Evolutionary conservation across 2,797 vertebrate genomes (phyloP).

Genomic region (Catamblyrhynchus diadema): DNA sequence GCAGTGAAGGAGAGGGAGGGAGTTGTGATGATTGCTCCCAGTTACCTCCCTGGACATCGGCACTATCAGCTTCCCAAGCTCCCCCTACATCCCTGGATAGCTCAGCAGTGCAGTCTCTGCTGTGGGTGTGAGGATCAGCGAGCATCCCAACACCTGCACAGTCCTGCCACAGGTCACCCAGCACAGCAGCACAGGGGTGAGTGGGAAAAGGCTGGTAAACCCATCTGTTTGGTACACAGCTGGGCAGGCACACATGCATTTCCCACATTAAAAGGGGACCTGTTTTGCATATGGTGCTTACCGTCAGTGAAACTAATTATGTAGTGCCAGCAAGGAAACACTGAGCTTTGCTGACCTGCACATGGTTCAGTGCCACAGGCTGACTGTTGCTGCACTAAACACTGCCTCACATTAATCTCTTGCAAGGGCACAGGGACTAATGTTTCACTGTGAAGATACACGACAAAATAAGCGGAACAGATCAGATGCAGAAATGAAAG

Average conservation of each 20-base stretch:
- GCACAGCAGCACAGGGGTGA: background rate
- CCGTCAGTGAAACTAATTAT: background rate
- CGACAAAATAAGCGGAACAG: background rate
- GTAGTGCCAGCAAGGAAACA: background rate
- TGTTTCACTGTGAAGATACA: background rate
- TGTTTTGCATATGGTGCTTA: background rate
- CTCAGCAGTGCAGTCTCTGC: background rate
- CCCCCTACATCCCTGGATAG: fast-evolving
- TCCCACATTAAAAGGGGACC: background rate
- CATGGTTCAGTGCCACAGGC: background rate
- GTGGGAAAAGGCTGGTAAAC: background rate
- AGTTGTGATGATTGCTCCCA: background rate
- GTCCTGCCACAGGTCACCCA: background rate
- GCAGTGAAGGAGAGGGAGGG: background rate
- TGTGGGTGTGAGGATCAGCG: no score
- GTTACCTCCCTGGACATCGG: background rate
- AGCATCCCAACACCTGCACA: background rate
- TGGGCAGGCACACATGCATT: background rate
- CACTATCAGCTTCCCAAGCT: background rate
- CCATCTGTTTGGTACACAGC: background rate
- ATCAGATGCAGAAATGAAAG: background rate
- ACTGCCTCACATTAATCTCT: background rate
- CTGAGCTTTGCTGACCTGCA: background rate
- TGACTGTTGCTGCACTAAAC: background rate
- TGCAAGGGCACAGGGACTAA: background rate